Evolutionary conservation across 2,113 vertebrate species (phyloP).

Genomic region (Alosa alosa): DNA sequence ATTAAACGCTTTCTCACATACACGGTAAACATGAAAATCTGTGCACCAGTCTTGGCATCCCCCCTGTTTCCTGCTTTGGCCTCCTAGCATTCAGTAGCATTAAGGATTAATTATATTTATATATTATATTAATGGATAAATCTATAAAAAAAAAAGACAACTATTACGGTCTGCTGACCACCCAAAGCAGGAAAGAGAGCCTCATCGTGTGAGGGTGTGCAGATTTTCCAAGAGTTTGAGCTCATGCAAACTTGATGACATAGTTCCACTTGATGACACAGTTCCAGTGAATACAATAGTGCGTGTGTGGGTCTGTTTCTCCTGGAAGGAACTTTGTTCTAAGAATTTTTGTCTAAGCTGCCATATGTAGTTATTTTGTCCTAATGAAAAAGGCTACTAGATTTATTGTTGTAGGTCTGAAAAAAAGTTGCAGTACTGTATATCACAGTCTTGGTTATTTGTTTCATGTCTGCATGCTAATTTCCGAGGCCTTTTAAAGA

Average conservation of each 20-base stretch:
- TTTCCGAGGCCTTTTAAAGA: too few species aligned
- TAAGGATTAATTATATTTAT: background rate
- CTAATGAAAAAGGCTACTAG: background rate
- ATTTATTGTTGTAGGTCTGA: too few species aligned
- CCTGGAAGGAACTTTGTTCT: background rate
- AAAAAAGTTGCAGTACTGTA: too few species aligned
- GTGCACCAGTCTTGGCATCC: background rate
- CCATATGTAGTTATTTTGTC: background rate
- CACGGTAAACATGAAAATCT: background rate
- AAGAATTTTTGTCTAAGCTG: background rate
- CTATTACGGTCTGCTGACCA: background rate
- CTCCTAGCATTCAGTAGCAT: background rate
- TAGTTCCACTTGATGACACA: background rate
- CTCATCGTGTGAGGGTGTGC: background rate
- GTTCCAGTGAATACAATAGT: background rate
- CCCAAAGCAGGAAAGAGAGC: background rate
- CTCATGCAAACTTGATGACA: background rate
- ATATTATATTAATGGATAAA: background rate
- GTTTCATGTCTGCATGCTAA: too few species aligned
- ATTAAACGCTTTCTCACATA: background rate
- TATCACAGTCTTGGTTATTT: too few species aligned
- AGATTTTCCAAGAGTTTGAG: background rate
- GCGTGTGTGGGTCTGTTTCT: background rate
- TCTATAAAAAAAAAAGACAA: background rate
- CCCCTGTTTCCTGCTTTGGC: background rate